Evolutionary conservation across 1,140 invertebrate genomes (phyloP).

Genomic region (Campoletis sonorensis): DNA sequence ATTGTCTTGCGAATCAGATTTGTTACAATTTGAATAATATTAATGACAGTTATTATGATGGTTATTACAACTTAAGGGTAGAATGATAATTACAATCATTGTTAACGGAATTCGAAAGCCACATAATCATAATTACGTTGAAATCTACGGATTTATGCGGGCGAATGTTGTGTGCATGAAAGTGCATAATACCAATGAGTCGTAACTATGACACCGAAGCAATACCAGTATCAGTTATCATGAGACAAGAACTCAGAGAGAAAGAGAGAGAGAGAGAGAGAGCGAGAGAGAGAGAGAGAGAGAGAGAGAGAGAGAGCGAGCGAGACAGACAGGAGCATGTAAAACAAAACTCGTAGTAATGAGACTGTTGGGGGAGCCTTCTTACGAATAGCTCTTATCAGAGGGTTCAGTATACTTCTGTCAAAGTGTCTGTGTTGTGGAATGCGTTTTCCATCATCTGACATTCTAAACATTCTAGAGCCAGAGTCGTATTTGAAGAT

Average conservation of each 20-base stretch:
- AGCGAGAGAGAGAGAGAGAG: neutral
- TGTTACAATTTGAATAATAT: neutral
- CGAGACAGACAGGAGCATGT: neutral
- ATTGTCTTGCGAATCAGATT: neutral
- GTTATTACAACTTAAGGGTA: neutral
- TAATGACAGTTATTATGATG: neutral
- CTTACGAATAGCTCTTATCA: neutral
- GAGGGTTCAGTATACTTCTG: neutral
- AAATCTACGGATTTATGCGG: neutral
- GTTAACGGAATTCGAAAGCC: neutral
- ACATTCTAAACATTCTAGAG: neutral
- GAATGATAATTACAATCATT: neutral
- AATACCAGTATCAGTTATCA: constrained; percentile 1
- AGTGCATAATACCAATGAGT: constrained; percentile 20
- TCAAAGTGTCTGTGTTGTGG: neutral
- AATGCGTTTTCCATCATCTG: constrained; percentile 11
- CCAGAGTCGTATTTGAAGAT: neutral
- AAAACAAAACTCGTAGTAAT: neutral
- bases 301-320: neutral
- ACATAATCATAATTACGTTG: neutral
- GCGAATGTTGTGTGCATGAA: neutral
- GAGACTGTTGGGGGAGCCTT: neutral
- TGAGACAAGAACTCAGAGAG: neutral
- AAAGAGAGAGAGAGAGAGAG: neutral
- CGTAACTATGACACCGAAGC: constrained; percentile 7